phyloP scores from a whole-genome alignment of 2,113 vertebrate species.

The Okapia johnstoni region DNA sequence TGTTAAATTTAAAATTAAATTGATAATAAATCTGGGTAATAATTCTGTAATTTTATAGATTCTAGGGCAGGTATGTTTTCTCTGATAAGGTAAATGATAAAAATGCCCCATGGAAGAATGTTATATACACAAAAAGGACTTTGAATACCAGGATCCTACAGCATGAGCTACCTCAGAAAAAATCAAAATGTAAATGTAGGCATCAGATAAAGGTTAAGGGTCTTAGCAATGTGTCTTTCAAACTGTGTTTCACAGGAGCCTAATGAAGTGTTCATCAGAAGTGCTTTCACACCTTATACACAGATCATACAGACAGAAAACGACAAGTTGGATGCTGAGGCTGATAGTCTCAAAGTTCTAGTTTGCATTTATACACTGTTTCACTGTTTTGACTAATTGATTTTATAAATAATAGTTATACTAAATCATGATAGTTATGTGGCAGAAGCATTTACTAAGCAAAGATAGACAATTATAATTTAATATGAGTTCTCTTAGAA shows the following conservation, averaged over 20 bases:
- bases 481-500: neutral
- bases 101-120: neutral
- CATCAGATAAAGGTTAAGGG: neutral
- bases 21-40: neutral
- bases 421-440: neutral
- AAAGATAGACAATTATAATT: neutral
- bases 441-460: neutral
- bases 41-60: neutral
- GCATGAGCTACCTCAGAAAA: neutral
- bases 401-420: neutral
- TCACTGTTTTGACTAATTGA: neutral
- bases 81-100: neutral
- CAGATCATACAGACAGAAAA: neutral
- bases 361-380: neutral
- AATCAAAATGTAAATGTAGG: neutral
- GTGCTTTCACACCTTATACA: neutral
- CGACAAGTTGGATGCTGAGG: neutral
- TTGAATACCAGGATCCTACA: neutral
- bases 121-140: neutral
- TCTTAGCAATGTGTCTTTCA: neutral
- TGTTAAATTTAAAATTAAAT: neutral
- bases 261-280: neutral
- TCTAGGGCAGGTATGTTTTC: neutral
- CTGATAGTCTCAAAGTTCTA: neutral
- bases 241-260: neutral